A percentile compares a stretch with the other conserved stretches of the same genome.
These are phyloP conservation scores for Eulemur rubriventer DNA, from an alignment of 2,797 vertebrate genomes.

Conservation along the genomic window DNA sequence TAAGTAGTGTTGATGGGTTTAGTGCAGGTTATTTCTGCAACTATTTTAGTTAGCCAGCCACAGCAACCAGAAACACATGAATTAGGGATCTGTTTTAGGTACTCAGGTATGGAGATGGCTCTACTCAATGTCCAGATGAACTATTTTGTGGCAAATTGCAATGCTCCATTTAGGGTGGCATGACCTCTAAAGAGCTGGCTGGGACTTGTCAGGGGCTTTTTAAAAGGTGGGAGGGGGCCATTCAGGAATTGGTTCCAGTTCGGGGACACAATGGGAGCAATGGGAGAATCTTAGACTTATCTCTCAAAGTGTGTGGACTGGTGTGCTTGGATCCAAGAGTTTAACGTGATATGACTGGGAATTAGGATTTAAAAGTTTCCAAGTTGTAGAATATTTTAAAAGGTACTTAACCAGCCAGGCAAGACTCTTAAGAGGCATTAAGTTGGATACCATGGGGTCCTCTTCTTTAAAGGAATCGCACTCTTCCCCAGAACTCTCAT, in stretches of 20 bases:
- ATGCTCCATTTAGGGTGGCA: slow-evolving; percentile 45
- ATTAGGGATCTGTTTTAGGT: slow-evolving; percentile 45
- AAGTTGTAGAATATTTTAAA: slow-evolving; percentile 70
- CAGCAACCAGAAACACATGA: slow-evolving; percentile 52
- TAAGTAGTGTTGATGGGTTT: slow-evolving; percentile 38
- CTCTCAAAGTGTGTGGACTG: slow-evolving; percentile 52
- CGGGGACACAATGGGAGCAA: slow-evolving; percentile 55
- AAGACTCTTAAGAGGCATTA: slow-evolving; percentile 58
- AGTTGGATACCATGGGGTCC: not conserved
- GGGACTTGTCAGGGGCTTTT: slow-evolving; percentile 30
- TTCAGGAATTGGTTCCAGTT: slow-evolving; percentile 53
- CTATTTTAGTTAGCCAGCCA: slow-evolving; percentile 58
- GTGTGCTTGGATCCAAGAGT: slow-evolving; percentile 53
- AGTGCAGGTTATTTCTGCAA: slow-evolving; percentile 50
- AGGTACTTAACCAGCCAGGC: slow-evolving; percentile 63
- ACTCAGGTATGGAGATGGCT: slow-evolving; percentile 44
- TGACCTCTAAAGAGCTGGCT: slow-evolving; percentile 39
- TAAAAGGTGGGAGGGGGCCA: slow-evolving; percentile 50
- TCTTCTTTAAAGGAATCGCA: slow-evolving; percentile 64
- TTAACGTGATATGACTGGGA: slow-evolving; percentile 65
- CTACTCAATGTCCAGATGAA: slow-evolving; percentile 53
- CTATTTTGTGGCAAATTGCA: slow-evolving; percentile 57
- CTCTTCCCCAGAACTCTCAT: slow-evolving; percentile 35
- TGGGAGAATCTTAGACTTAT: slow-evolving; percentile 60
- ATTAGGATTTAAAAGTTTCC: slow-evolving; percentile 60